Base-by-base conservation (phyloP, 2,888 invertebrate genomes). In the Aethes cnicana region DNA sequence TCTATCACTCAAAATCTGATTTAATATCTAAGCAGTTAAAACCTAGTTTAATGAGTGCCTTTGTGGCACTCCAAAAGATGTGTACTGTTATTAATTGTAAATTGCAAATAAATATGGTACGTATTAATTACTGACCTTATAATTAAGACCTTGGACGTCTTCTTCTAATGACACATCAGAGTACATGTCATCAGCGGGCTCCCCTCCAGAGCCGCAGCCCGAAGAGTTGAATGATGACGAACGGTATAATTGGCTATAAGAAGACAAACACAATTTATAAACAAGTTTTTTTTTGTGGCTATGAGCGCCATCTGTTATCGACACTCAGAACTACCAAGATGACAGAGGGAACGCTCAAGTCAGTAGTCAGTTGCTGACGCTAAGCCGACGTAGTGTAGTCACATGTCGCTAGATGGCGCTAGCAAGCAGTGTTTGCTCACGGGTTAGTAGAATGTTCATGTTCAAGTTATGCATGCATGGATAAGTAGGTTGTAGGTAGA, bases 191-290 rank as follows among this genome's bases (percentile, higher is more conserved):
- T 97, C 97, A 50, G 95, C 95, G 72, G 95, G 95, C 87, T 97
- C 96, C 84, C 96, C 96, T 75, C 94, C 96, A 65, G 97, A 97
- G 77, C 96, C 96, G 81, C 96, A 93, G 63, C 97, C 96, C 54
- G 96, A 96, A 68, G 96, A 96, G 91, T 96, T 96, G 90, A 97
- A 97, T 87, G 96, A 96, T 77, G 96, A 96, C 80, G 96, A 96
- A 81, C 97, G 94, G 90, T 96, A 96, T 73, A 97, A 92, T 91
- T 96, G 96, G 90, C 96, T 96, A 90, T 59, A 93, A 78, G 77
- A 75, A 80, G 63, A 64, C 8, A 12, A 17, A 25, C 8, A 4
- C 9, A 28, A 5, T 16, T 4, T 16, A 32, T 4, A 4, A 28
- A 12, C 23, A 8, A 23, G 23, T 17, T 16, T 8, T 32, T n/a